Evolutionary conservation across 2,113 vertebrate genomes (phyloP), one percentile per base, ranked within the genome.

Genomic region (Gymnarchus niloticus): DNA sequence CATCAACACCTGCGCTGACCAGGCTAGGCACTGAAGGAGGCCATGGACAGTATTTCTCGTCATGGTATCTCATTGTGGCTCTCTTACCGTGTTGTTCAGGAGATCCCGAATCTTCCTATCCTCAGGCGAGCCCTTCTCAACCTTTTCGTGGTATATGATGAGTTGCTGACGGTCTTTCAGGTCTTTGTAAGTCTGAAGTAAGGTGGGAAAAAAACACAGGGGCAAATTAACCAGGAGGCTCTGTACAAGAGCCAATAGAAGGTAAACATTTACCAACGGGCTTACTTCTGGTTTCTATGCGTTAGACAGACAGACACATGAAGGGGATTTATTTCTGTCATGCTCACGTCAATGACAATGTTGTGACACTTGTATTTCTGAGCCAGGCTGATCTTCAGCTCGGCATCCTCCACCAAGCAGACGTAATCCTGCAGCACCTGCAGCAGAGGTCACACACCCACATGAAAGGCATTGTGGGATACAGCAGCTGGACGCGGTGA

Each of bases 301-400:
- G 19, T 41, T 19, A 6, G n/a, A n/a, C n/a, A n/a, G n/a, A n/a
- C 57, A 14, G 17, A 14, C 19, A 21, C 14, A 23, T 51, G n/a
- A 65, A 54, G 23, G n/a, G 9, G 37, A 23, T 44, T 82, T 80
- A 48, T 33, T 33, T 19, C 6, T 23, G 0, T 41, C 12, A 88
- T 14, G 37, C 95, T 94, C 91, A 99, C 98, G 85, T 97, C 96
- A 90, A 99, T 98, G 90, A 96, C 94, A 51, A 99, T 95, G 89
- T 98, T 95, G 44, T 99, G 98, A 90, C 98, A 99, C 89, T 97
- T 98, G 90, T 97, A 96, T 88, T 97, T 99, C 83, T 94, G 95
- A 52, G 96, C 98, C 1, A 99, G 92, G 81, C 92, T 93, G 92
- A 99, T 90, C 86, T 95, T 95, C 10, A 92, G 92, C 48, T 99